These are phyloP conservation scores for Theonella swinhoei DNA, from an alignment of 37 sponge, comb jelly and placozoan genomes.

Conservation along the genomic window DNA sequence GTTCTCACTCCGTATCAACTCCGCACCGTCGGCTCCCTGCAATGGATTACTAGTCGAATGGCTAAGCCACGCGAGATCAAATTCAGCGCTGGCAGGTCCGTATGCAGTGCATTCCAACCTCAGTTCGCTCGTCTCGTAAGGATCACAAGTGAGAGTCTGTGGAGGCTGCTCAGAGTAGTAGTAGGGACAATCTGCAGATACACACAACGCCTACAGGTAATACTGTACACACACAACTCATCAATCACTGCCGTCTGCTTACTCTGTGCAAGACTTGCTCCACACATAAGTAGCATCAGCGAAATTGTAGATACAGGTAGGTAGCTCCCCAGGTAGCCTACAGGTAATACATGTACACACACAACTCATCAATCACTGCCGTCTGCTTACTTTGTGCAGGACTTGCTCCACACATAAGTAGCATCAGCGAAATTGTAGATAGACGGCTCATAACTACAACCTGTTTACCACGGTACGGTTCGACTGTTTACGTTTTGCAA, in stretches of 20 bases:
- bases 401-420: no score
- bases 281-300: no score
- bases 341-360: not conserved
- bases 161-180: slow-evolving; percentile 37
- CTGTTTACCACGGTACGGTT: no score
- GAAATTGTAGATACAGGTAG: no score
- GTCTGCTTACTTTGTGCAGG: no score
- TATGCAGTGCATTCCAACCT: slow-evolving; percentile 20
- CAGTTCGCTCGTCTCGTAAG: slow-evolving; percentile 18
- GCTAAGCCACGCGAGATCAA: slow-evolving; percentile 24
- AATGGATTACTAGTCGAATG: no score
- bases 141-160: slow-evolving; percentile 17
- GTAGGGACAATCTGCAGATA: not conserved
- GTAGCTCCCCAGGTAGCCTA: not conserved
- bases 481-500: no score
- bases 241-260: not conserved
- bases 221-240: not conserved
- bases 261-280: no score
- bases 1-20: not conserved
- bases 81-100: not conserved
- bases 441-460: no score
- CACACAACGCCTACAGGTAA: not conserved
- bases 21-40: not conserved
- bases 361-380: not conserved
- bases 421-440: no score